Base-by-base conservation (phyloP, 2,797 vertebrate species). In the Syncerus caffer region DNA sequence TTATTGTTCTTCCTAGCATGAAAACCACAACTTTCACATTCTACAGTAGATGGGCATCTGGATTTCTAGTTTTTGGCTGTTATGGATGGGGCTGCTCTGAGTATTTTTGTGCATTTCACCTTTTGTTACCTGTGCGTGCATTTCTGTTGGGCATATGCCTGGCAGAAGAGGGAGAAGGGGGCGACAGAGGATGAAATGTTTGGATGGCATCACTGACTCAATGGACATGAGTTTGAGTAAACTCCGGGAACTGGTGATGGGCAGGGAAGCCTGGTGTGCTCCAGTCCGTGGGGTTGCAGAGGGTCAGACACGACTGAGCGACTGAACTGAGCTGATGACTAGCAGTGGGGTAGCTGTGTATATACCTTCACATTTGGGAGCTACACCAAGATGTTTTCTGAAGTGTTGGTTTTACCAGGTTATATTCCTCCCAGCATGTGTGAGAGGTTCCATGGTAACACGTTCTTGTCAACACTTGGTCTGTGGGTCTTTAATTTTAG, bases 101-200 rank as follows among this genome's bases (percentile, higher is more conserved):
- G 29, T 10, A 9, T 34, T 29, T 31, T 31, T 10, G 25, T 71
- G 12, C 31, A 25, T 78, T 34, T 67, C 19, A 38, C 38, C n/a
- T 53, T 23, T 29, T 85, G 4, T 5, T 5, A 10, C 1, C 1
- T 15, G 6, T 34, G 17, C 2, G 0, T 27, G 21, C 23, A 6
- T 71, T 53, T 94, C 58, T 78, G 0, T 31, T 45, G 47, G 31
- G 16, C 25, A 6, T 45, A n/a, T n/a, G 58, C 53, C 90, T 86
- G 38, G 25, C 13, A 64, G 27, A 71, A 71, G 67, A 19, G 67
- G 67, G 19, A 38, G 34, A 71, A 38, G 67, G 10, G 67, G 34
- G 38, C 0, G 0, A 12, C 67, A 71, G 19, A 38, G 67, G 34
- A 3, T 38, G 67, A 71, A 34, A 71, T 71, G 67, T 38, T 71